phyloP scores from a whole-genome alignment of 2,797 vertebrate species.

The Morelia viridis region DNA sequence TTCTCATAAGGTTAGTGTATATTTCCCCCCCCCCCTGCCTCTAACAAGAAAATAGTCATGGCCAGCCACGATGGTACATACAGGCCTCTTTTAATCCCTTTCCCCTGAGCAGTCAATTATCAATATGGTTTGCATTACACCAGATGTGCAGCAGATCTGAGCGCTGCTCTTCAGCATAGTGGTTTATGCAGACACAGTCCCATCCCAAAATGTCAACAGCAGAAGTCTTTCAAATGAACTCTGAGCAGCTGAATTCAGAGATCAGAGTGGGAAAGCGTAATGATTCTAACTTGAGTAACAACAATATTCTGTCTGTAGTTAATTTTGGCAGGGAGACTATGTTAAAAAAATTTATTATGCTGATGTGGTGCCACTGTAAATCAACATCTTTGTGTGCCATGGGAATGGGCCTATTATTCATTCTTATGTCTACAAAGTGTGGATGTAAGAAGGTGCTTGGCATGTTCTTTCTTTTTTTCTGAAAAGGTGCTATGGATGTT shows the following conservation, averaged over 20 bases:
- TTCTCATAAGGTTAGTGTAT: neutral
- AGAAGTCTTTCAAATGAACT: conserved; percentile 13
- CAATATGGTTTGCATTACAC: neutral
- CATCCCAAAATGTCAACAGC: neutral
- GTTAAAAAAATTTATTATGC: conserved; percentile 1
- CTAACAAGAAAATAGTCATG: neutral
- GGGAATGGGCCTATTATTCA: neutral
- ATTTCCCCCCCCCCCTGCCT: neutral
- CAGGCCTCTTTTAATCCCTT: neutral
- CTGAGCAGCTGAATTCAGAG: neutral
- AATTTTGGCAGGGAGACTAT: neutral
- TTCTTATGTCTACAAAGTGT: neutral
- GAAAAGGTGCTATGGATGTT: neutral
- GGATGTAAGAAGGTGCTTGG: neutral
- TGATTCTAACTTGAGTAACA: neutral
- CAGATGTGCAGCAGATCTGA: neutral
- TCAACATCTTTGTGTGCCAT: neutral
- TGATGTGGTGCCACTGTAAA: neutral
- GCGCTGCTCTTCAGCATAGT: neutral
- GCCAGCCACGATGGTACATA: neutral
- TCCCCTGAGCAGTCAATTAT: neutral
- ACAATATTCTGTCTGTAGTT: neutral
- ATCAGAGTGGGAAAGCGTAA: neutral
- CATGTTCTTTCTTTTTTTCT: neutral
- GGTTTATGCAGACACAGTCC: neutral